Evolutionary conservation across 2,888 invertebrate genomes (phyloP).

Genomic region (Temnothorax ravouxi): DNA sequence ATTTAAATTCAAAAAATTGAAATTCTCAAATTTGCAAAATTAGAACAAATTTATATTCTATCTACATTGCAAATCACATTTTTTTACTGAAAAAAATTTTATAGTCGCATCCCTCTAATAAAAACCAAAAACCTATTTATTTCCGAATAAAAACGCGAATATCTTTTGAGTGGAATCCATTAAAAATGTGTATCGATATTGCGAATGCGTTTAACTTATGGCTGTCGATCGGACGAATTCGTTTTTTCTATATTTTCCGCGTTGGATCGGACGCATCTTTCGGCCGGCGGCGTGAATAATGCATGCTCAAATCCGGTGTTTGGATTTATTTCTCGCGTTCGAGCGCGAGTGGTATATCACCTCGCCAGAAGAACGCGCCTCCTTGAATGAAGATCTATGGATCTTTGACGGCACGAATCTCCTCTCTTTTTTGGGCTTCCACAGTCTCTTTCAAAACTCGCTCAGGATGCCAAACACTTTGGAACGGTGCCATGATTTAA

Average conservation of each 20-base stretch:
- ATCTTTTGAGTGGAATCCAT: not conserved
- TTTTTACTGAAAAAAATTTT: not conserved
- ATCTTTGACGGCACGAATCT: conserved; percentile 12
- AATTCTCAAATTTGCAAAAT: not conserved
- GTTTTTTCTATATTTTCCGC: conserved; percentile 11
- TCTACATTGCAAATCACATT: not conserved
- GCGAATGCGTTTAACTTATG: conserved; percentile 24
- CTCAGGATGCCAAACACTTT: conserved; percentile 39
- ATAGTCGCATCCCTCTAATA: not conserved
- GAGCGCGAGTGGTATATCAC: not conserved
- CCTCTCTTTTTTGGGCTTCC: conserved; percentile 8
- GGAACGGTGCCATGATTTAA: conserved; percentile 49
- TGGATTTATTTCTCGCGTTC: conserved; percentile 43
- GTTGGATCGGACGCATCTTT: conserved; percentile 3
- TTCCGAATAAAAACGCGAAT: not conserved
- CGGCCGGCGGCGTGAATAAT: conserved; percentile 36
- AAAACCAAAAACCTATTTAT: not conserved
- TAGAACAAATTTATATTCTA: not conserved
- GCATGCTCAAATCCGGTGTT: conserved; percentile 40
- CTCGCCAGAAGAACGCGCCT: not conserved
- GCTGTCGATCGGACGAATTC: conserved; percentile 12
- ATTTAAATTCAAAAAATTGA: not conserved
- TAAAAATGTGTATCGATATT: not conserved
- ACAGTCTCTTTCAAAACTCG: conserved; percentile 34
- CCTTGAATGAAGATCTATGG: conserved; percentile 27